These are phyloP conservation scores for Halcyon malimbica DNA, from an alignment of 2,113 vertebrate species.

Conservation along the genomic window DNA sequence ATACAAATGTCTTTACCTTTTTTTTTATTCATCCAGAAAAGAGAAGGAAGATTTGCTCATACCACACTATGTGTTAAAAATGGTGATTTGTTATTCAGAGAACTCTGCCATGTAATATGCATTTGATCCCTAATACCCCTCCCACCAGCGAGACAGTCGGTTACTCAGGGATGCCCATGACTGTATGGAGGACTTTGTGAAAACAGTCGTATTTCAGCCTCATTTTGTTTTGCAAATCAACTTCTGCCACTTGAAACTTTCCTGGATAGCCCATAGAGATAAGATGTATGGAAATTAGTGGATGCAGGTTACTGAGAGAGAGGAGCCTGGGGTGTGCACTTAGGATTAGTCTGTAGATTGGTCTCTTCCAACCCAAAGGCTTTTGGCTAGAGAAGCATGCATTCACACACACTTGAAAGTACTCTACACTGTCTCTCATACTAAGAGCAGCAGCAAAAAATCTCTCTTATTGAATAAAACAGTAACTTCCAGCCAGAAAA, in stretches of 20 bases:
- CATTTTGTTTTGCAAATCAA: background rate
- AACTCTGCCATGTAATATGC: fast-evolving
- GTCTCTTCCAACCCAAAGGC: background rate
- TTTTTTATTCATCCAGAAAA: background rate
- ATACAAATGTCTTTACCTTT: background rate
- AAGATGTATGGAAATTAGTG: background rate
- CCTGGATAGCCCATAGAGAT: background rate
- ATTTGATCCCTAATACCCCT: background rate
- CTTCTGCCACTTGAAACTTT: background rate
- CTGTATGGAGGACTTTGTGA: background rate
- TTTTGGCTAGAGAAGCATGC: background rate
- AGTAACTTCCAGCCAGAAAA: background rate
- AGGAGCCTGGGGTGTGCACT: background rate
- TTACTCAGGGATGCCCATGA: background rate
- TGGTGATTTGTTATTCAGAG: background rate
- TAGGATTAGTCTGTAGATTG: background rate
- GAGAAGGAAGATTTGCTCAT: background rate
- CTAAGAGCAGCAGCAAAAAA: background rate
- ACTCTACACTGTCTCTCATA: background rate
- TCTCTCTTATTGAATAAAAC: background rate
- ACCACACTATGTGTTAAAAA: background rate
- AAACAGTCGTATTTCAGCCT: background rate
- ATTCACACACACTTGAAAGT: background rate
- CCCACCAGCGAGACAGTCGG: background rate
- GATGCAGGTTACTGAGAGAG: background rate